These are phyloP conservation scores for Drosophila mayaguana DNA, from an alignment of 2,888 invertebrate genomes.

Conservation along the genomic window DNA sequence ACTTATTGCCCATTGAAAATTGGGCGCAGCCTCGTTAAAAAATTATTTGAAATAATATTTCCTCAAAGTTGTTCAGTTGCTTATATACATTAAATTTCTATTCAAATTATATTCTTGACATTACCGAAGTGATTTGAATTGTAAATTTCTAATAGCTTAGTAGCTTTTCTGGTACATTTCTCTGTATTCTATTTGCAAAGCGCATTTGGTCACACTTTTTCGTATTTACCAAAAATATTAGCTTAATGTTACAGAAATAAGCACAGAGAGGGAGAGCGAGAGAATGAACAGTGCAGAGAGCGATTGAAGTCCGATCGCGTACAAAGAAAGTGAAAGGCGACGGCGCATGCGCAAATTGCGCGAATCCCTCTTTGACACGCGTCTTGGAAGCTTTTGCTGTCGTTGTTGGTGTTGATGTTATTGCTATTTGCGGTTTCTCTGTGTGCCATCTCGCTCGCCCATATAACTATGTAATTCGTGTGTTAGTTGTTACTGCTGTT, in stretches of 20 bases:
- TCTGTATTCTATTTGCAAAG: background rate
- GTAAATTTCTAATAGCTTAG: background rate
- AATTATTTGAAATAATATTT: background rate
- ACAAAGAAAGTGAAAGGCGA: conserved; percentile 61
- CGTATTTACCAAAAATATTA: background rate
- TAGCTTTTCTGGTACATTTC: background rate
- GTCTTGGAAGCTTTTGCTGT: conserved; percentile 26
- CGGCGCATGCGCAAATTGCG: conserved; percentile 40
- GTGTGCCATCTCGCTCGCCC: conserved; percentile 4
- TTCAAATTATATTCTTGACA: background rate
- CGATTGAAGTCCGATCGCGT: conserved; percentile 20
- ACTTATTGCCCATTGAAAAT: background rate
- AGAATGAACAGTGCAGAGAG: background rate
- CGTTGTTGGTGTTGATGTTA: background rate
- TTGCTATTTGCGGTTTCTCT: conserved; percentile 38
- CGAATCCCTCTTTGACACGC: conserved; percentile 39
- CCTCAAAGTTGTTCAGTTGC: background rate
- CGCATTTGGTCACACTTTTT: conserved; percentile 7
- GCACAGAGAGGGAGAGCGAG: background rate
- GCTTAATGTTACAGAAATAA: background rate
- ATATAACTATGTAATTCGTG: conserved; percentile 20
- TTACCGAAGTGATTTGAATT: background rate
- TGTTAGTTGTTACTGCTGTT: conserved; percentile 11
- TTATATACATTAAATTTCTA: too few species aligned
- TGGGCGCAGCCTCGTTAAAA: background rate